phyloP scores from a whole-genome alignment of 2,113 vertebrate genomes.

The Labrus mixtus region DNA sequence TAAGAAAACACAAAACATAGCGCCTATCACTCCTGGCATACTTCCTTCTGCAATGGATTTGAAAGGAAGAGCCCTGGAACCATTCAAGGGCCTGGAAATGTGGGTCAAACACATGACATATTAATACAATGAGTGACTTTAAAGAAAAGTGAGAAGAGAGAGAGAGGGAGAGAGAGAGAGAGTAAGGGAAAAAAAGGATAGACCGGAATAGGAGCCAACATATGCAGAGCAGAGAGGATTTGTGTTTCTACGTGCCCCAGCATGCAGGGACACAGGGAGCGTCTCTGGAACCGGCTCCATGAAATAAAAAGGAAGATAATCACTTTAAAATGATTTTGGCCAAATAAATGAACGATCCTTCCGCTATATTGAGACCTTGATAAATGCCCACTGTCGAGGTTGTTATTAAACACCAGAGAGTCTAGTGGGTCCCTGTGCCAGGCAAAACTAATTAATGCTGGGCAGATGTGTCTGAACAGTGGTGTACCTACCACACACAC shows the following conservation, averaged over 20 bases:
- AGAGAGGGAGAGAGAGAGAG: neutral
- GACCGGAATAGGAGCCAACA: constrained; percentile 22
- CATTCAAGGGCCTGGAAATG: constrained; percentile 39
- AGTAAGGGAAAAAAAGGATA: neutral
- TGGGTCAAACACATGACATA: constrained; percentile 56
- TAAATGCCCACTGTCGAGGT: constrained; percentile 72
- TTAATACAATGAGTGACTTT: constrained; percentile 52
- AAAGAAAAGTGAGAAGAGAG: constrained; percentile 25
- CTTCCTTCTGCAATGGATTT: no score
- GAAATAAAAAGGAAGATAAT: constrained; percentile 64
- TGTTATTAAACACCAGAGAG: constrained; percentile 81
- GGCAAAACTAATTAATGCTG: constrained; percentile 83
- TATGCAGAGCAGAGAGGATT: constrained; percentile 29
- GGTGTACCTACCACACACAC: constrained; percentile 29
- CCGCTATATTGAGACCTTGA: constrained; percentile 71
- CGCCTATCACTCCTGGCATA: constrained; percentile 26
- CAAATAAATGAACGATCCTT: constrained; percentile 66
- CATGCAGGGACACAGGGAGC: constrained; percentile 14
- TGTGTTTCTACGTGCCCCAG: constrained; percentile 28
- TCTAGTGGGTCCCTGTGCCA: constrained; percentile 66
- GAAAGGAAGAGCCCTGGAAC: constrained; percentile 18
- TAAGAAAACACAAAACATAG: constrained; percentile 16
- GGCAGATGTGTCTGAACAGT: constrained; percentile 80
- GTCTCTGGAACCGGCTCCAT: constrained; percentile 33
- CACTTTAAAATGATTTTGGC: constrained; percentile 66